Evolutionary conservation across 2,888 invertebrate genomes (phyloP).

Genomic region (Folsomia manolachei): DNA sequence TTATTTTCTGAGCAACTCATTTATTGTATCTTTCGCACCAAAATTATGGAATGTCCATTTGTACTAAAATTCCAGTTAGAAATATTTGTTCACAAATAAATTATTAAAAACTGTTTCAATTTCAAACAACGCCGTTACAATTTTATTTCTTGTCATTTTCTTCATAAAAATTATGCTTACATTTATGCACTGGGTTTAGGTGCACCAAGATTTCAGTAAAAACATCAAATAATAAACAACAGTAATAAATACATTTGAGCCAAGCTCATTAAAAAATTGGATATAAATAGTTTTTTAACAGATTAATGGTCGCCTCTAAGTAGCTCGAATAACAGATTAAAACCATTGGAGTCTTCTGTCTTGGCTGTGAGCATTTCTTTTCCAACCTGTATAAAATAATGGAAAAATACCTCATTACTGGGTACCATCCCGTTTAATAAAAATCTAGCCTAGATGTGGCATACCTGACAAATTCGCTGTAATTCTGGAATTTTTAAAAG

Average conservation of each 20-base stretch:
- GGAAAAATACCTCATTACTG: constrained; percentile 7
- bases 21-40: too few species aligned
- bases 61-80: too few species aligned
- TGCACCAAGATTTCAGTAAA: constrained; percentile 2
- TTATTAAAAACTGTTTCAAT: too few species aligned
- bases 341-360: constrained; percentile 80
- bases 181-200: neutral
- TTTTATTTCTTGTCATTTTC: neutral
- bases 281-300: constrained; percentile 1
- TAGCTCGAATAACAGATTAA: constrained; percentile 93
- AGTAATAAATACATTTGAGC: constrained; percentile 8
- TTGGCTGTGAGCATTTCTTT: constrained; percentile 87
- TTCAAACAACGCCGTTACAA: neutral
- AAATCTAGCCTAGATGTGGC: too few species aligned
- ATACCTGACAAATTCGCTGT: constrained; percentile 87
- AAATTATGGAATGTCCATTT: too few species aligned
- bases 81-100: too few species aligned
- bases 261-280: constrained; percentile 1
- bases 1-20: neutral
- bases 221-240: neutral
- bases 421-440: neutral
- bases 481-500: constrained; percentile 89
- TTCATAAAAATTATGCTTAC: too few species aligned
- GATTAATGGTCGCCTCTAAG: constrained; percentile 84
- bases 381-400: constrained; percentile 62